Evolutionary conservation across 2,797 vertebrate species (phyloP).

Genomic region (Brachyalestes nurse): DNA sequence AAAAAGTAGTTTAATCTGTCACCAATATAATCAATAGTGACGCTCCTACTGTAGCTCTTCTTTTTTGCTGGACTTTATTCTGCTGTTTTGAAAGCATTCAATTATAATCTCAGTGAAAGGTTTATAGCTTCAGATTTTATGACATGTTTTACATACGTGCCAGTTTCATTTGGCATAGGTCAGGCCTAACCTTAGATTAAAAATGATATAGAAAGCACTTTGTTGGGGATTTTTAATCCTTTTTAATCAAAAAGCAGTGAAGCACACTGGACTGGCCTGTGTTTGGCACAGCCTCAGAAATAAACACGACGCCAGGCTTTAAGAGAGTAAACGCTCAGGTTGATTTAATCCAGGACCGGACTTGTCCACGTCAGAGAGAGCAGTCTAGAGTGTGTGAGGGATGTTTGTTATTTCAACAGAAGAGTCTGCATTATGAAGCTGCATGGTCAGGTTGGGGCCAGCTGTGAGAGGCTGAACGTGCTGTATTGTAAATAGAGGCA

Average conservation of each 20-base stretch:
- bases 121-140: background rate
- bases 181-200: background rate
- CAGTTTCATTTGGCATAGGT: background rate
- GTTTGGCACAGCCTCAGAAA: background rate
- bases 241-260: background rate
- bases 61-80: background rate
- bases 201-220: background rate
- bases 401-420: conserved; percentile 3
- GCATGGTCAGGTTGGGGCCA: background rate
- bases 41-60: too few species aligned
- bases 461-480: background rate
- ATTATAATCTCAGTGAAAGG: background rate
- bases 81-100: background rate
- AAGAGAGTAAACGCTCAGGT: background rate
- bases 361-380: background rate
- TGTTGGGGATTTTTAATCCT: background rate
- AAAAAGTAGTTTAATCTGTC: background rate
- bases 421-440: background rate
- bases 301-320: background rate
- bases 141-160: background rate
- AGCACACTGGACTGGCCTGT: background rate
- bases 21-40: background rate
- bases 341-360: conserved; percentile 5
- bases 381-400: background rate
- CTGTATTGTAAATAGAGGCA: background rate